phyloP scores from a whole-genome alignment of 2,797 vertebrate genomes.

The Platyrinchus mystaceus region DNA sequence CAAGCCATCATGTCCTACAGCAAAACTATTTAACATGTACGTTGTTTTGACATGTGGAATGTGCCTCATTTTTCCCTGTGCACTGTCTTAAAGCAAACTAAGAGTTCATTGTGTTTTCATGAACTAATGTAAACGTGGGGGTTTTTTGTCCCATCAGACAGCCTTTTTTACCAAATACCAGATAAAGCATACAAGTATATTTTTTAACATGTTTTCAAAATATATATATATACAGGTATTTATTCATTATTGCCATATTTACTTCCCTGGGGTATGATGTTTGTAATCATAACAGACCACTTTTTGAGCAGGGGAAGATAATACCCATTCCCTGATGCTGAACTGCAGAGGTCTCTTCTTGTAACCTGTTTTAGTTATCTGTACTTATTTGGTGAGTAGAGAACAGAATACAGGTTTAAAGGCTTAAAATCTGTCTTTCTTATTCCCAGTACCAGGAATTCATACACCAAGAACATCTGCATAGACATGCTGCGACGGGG shows the following conservation, averaged over 20 bases:
- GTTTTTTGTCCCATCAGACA: background rate
- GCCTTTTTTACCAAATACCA: background rate
- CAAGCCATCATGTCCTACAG: slow-evolving; percentile 6
- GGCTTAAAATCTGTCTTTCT: slow-evolving; percentile 49
- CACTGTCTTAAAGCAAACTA: slow-evolving; percentile 13
- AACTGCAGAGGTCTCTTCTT: slow-evolving; percentile 30
- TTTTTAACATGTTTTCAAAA: slow-evolving; percentile 4
- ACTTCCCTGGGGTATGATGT: background rate
- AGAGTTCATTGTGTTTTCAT: slow-evolving; percentile 31
- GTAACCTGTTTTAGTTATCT: slow-evolving; percentile 1
- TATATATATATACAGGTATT: background rate
- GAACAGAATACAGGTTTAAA: slow-evolving; percentile 18
- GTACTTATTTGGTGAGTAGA: background rate
- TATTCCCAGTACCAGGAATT: slow-evolving; percentile 82
- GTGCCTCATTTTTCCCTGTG: slow-evolving; percentile 22
- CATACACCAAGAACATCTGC: slow-evolving; percentile 88
- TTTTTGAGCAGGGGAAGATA: background rate
- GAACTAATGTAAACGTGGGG: background rate
- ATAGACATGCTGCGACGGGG: slow-evolving; percentile 81
- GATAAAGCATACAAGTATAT: background rate
- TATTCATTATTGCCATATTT: background rate
- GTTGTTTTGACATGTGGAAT: slow-evolving; percentile 33
- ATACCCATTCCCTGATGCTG: background rate
- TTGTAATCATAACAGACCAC: background rate
- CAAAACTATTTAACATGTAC: slow-evolving; percentile 26